phyloP scores from a whole-genome alignment of 2,113 vertebrate genomes.

The Mormyrus lacerda region DNA sequence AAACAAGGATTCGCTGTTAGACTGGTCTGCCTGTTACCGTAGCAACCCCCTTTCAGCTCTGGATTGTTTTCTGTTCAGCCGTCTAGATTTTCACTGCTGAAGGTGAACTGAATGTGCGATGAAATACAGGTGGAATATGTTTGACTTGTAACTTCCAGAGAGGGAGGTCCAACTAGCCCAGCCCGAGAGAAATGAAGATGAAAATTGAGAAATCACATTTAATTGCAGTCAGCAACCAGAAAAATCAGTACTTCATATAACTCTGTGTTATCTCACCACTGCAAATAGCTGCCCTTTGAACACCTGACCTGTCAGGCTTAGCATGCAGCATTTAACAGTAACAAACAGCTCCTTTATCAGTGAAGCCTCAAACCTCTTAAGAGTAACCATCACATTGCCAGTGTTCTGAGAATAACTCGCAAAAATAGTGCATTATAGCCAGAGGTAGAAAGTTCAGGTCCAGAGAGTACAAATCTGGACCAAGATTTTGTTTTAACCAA shows the following conservation, averaged over 20 bases:
- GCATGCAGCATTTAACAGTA: background rate
- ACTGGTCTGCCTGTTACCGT: constrained; percentile 40
- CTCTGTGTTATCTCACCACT: background rate
- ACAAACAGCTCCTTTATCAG: background rate
- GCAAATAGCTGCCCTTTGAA: background rate
- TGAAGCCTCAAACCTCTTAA: background rate
- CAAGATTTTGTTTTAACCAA: too few species aligned
- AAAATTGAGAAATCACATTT: background rate
- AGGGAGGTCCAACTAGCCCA: background rate
- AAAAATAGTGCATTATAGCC: too few species aligned
- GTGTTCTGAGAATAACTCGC: too few species aligned
- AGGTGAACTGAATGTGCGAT: background rate
- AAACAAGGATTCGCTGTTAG: constrained; percentile 26
- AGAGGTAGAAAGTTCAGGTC: too few species aligned
- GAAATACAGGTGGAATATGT: constrained; percentile 17
- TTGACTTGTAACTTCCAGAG: background rate
- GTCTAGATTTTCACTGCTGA: constrained; percentile 34
- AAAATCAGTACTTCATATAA: background rate
- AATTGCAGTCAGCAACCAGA: background rate
- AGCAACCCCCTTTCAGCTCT: constrained; percentile 40
- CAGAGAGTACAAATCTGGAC: too few species aligned
- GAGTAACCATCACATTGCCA: background rate
- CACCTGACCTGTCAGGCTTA: background rate
- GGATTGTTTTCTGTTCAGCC: constrained; percentile 36
- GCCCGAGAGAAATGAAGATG: background rate